phyloP scores from a whole-genome alignment of 2,797 vertebrate species.

The Schizopygopsis malacanthus region DNA sequence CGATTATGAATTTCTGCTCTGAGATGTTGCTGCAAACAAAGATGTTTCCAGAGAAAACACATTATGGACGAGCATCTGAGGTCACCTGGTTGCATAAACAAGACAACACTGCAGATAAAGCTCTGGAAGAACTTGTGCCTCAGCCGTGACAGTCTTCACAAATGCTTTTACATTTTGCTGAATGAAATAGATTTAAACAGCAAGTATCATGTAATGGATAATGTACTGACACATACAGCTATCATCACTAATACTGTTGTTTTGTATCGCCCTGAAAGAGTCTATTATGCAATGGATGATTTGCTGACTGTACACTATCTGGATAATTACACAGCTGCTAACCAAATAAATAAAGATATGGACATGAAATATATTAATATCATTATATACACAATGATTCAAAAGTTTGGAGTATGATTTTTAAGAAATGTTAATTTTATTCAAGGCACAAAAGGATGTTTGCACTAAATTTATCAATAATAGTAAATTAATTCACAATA shows the following conservation, averaged over 20 bases:
- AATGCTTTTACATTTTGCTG: not conserved
- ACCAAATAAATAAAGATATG: not conserved
- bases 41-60: conserved; percentile 19
- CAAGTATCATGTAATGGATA: not conserved
- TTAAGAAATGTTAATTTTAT: no score
- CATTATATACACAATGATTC: no score
- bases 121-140: not conserved
- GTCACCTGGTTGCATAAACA: conserved; percentile 29
- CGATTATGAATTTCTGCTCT: conserved; percentile 34
- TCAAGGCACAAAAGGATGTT: no score
- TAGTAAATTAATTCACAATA: not conserved
- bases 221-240: not conserved
- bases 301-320: not conserved
- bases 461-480: not conserved
- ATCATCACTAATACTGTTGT: not conserved
- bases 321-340: not conserved
- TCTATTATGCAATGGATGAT: not conserved
- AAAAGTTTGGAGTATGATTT: no score
- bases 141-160: not conserved
- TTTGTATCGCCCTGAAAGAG: not conserved
- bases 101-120: conserved; percentile 17
- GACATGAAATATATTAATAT: not conserved
- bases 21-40: conserved; percentile 27
- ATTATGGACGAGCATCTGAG: conserved; percentile 35
- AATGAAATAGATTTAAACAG: not conserved